These are phyloP conservation scores for Helicoverpa assulta DNA, from an alignment of 2,888 invertebrate genomes.

Conservation along the genomic window DNA sequence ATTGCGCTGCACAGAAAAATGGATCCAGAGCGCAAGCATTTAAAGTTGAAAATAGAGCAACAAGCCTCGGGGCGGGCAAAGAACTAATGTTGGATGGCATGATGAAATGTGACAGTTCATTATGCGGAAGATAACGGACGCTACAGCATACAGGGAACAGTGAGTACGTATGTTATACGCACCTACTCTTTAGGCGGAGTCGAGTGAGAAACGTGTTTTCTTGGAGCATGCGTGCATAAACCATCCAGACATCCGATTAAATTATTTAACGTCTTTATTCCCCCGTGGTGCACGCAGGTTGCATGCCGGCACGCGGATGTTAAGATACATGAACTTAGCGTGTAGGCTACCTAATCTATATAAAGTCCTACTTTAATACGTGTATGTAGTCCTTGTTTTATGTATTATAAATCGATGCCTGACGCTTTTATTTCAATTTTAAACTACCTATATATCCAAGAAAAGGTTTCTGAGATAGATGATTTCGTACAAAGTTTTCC, in stretches of 20 bases:
- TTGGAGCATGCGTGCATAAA: constrained; percentile 81
- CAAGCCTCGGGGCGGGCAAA: constrained; percentile 40
- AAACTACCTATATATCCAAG: not conserved
- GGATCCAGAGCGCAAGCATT: constrained; percentile 17
- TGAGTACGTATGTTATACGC: constrained; percentile 59
- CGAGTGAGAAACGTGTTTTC: constrained; percentile 67
- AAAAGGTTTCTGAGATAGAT: constrained; percentile 17
- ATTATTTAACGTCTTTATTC: constrained; percentile 90
- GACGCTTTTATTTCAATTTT: constrained; percentile 14
- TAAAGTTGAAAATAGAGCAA: constrained; percentile 51
- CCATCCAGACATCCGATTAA: constrained; percentile 86
- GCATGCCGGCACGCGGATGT: constrained; percentile 86
- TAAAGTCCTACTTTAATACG: constrained; percentile 46
- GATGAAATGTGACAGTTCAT: constrained; percentile 67
- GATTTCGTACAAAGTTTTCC: constrained; percentile 28
- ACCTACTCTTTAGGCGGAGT: constrained; percentile 61
- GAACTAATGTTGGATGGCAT: constrained; percentile 63
- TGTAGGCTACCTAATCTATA: constrained; percentile 65
- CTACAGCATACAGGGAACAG: constrained; percentile 53
- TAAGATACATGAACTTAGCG: constrained; percentile 78
- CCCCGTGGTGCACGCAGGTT: constrained; percentile 85
- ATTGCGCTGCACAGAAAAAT: constrained; percentile 28
- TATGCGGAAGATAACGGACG: constrained; percentile 66
- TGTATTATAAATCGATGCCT: constrained; percentile 29
- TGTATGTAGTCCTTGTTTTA: constrained; percentile 22